phyloP scores from a whole-genome alignment of 2,888 invertebrate genomes.

The Lutraria lutraria region DNA sequence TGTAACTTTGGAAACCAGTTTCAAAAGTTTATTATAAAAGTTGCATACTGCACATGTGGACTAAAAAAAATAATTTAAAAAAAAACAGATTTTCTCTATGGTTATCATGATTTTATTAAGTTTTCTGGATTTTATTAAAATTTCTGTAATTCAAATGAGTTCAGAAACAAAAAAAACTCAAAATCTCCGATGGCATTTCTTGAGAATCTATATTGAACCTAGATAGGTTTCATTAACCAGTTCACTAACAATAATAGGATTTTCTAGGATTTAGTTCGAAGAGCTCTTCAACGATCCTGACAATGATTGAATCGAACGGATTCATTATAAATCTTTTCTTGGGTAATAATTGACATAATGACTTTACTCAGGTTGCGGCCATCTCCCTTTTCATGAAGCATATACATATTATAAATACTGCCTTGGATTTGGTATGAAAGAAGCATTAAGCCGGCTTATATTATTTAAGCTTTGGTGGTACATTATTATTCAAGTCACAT shows the following conservation, averaged over 20 bases:
- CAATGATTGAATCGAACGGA: conserved; percentile 19
- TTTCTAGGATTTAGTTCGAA: background rate
- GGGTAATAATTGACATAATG: conserved; percentile 27
- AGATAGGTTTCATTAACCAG: background rate
- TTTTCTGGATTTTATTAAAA: no score
- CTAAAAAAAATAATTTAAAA: no score
- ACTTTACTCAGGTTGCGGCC: background rate
- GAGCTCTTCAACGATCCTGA: conserved; percentile 9
- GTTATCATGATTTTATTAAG: no score
- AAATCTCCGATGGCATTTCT: background rate
- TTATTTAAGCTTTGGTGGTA: background rate
- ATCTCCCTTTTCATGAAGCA: conserved; percentile 5
- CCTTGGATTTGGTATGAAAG: conserved; percentile 1
- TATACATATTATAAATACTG: background rate
- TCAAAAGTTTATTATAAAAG: no score
- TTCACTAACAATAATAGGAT: background rate
- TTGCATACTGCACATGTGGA: no score
- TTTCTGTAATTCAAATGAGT: background rate
- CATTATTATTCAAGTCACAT: background rate
- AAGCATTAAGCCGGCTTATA: background rate
- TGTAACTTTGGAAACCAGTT: no score
- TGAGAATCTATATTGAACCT: background rate
- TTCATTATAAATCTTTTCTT: conserved; percentile 27
- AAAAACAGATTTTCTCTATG: no score
- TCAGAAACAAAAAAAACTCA: background rate